Evolutionary conservation across 2,888 invertebrate species (phyloP), one percentile per base, ranked within the genome.

Genomic region (Plebejus anna): DNA sequence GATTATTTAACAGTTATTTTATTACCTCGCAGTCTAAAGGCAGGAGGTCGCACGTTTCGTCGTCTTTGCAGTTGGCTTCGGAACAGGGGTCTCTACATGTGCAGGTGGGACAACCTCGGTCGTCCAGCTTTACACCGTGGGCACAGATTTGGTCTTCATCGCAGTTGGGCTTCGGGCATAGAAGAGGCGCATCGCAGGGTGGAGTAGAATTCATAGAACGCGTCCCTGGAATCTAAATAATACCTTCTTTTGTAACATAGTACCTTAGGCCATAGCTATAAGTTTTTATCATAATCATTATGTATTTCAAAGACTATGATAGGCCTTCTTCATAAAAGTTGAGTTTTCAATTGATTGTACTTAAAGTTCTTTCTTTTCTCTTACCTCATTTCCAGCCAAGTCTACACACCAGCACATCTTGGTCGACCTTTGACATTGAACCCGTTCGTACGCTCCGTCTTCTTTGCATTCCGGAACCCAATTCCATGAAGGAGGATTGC

Each of bases 391-490:
- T 0, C 98, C 98, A 78, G 91, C 92, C 6, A 90, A 87, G 82
- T 97, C 96, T 0, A 97, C 97, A 86, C 98, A 98, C 97, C 97
- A 98, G 86, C 97, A 98, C 80, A 95, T 93, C 38, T 95, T 94
- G 38, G 95, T 95, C 1, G 95, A 94, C 0, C 95, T 95, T 81
- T 96, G 95, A 83, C 97, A 98, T 83, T 98, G 97, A 0, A 97
- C 95, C 2, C 93, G 88, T 73, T 95, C 95, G 89, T 96, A 98
- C 0, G 94, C 91, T 0, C 98, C 98, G 76, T 95, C 96, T 0
- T 92, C 90, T 73, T 95, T 95, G 84, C 98, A 98, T 78, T 95
- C 94, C 0, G 97, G 97, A 22, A 97, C 95, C 88, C 96, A 97
- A 76, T 95, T 94, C 86, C 96, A 96, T 4, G 96, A 95, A 0